A percentile compares a stretch with the other conserved stretches of the same genome.
Evolutionary conservation across 2,113 vertebrate genomes (phyloP).

Genomic region (Pomatorhinus ruficollis): DNA sequence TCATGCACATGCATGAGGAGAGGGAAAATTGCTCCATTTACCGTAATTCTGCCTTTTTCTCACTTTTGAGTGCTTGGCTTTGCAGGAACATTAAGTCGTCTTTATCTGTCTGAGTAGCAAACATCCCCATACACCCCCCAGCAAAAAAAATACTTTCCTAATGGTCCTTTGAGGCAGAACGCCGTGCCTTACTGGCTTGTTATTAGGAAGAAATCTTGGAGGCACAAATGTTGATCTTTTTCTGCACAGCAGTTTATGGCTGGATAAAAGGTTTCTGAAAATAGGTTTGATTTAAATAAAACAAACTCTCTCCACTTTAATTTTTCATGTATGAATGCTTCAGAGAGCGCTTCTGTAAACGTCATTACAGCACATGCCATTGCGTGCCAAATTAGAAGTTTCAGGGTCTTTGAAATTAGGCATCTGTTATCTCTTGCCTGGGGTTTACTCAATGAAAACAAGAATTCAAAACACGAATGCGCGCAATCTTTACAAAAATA

Average conservation of each 20-base stretch:
- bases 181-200: neutral
- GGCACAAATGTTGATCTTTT: conserved; percentile 27
- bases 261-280: conserved; percentile 48
- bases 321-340: conserved; percentile 49
- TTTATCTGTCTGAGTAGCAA: neutral
- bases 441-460: conserved; percentile 71
- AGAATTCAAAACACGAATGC: conserved; percentile 58
- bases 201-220: conserved; percentile 5
- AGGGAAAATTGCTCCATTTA: neutral
- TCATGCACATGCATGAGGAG: neutral
- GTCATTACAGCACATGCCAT: conserved; percentile 2
- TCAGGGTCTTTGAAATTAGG: conserved; percentile 58
- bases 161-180: neutral
- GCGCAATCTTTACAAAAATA: conserved; percentile 45
- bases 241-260: conserved; percentile 28
- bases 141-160: conserved; percentile 1
- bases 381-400: conserved; percentile 46
- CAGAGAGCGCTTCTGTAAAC: conserved; percentile 20
- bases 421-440: conserved; percentile 72
- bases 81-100: neutral
- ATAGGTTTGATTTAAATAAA: conserved; percentile 55
- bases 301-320: conserved; percentile 45
- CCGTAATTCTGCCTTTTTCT: neutral
- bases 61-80: neutral
- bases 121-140: neutral